Conservation (phyloP, 2,888 invertebrate species). For the Acronicta aceris region DNA sequence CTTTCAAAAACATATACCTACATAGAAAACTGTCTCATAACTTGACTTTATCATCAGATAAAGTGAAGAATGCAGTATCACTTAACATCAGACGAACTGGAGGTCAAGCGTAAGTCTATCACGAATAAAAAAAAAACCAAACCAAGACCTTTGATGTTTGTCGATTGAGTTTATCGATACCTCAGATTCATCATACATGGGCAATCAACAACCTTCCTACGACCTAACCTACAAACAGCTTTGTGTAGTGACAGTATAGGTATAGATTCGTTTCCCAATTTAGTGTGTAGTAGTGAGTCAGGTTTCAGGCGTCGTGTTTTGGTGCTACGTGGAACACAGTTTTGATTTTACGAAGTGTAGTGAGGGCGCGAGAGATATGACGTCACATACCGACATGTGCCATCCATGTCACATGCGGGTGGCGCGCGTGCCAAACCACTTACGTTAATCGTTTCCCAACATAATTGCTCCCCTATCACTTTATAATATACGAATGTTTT, state of each 20-base stretch:
- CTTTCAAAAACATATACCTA: too few species aligned
- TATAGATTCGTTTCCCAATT: conserved; percentile 24
- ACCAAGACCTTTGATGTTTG: too few species aligned
- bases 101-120: too few species aligned
- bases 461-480: conserved; percentile 75
- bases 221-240: not conserved
- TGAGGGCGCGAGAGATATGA: conserved; percentile 56
- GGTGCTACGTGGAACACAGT: conserved; percentile 59
- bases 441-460: conserved; percentile 75
- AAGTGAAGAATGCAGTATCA: too few species aligned
- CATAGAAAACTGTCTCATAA: too few species aligned
- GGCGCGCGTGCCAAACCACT: conserved; percentile 78
- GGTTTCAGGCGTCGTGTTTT: conserved; percentile 45
- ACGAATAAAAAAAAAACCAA: too few species aligned
- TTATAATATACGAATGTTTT: conserved; percentile 50
- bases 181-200: too few species aligned
- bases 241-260: not conserved
- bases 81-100: too few species aligned
- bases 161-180: too few species aligned
- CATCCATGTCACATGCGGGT: conserved; percentile 76
- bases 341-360: conserved; percentile 70
- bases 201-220: not conserved
- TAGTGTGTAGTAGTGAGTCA: conserved; percentile 27
- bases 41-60: too few species aligned
- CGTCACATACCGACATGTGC: conserved; percentile 61